A percentile compares a stretch with the other conserved stretches of the same genome.
These are phyloP conservation scores for Vireo altiloquus DNA, from an alignment of 2,113 vertebrate genomes.

Conservation along the genomic window DNA sequence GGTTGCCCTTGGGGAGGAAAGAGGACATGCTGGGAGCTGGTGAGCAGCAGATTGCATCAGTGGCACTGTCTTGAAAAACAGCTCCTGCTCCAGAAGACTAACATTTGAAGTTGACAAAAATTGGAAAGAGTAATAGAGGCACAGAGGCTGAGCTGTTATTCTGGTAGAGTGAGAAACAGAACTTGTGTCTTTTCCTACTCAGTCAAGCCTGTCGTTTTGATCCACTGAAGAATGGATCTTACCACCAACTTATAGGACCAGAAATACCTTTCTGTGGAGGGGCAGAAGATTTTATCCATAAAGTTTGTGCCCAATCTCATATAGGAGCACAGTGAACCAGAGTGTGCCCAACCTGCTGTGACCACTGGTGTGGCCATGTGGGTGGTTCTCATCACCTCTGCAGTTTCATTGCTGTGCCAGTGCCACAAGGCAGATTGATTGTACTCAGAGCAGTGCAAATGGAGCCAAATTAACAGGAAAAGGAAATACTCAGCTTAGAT, in stretches of 20 bases:
- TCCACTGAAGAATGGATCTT: background rate
- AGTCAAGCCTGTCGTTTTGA: background rate
- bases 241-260: background rate
- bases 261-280: background rate
- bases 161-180: background rate
- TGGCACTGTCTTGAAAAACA: background rate
- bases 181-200: background rate
- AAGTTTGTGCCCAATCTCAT: background rate
- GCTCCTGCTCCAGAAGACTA: background rate
- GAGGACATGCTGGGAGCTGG: accelerated
- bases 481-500: background rate
- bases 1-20: background rate
- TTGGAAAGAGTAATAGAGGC: background rate
- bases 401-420: background rate
- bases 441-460: background rate
- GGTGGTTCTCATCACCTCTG: background rate
- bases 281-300: background rate
- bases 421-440: background rate
- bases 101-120: background rate
- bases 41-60: background rate
- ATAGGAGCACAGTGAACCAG: background rate
- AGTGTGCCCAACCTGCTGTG: background rate
- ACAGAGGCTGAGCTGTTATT: background rate
- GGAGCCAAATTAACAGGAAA: background rate
- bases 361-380: background rate